Base-by-base conservation (phyloP, 2,888 invertebrate species). In the Sphinx pinastri region DNA sequence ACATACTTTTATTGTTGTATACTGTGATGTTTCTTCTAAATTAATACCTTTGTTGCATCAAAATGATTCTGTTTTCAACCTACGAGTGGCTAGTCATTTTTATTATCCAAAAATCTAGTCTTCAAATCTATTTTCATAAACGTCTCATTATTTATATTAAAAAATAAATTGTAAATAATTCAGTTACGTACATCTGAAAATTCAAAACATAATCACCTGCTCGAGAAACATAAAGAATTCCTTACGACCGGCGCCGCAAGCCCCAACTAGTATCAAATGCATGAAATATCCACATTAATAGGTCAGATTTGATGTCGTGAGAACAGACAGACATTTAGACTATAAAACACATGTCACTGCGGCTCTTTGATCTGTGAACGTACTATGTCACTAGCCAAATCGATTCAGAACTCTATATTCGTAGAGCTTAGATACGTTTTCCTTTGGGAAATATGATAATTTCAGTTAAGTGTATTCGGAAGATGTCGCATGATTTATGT, bases 401-500 rank as follows among this genome's bases (percentile, higher is more conserved):
- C 7, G 3, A 68, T 13, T 45, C 7, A 13, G 16, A 47, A 57
- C 47, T 68, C 10, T 68, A 45, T 16, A 1, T 14, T 3, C 7
- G 6, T 12, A 19, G 14, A 19, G 47, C 2, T 47, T 57, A 1
- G 55, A 47, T 68, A 3, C 5, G 7, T 57, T 68, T 57, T 57
- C 45, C 12, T 25, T 47, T 19, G 13, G 47, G 12, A 47, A 47
- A 57, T 16, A 19, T 55, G 16, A 25, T 49, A 49, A 49, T 63
- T 63, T 49, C 47, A 63, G 47, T 54, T 63, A 69, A 69, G 60
- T 69, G 54, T 69, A 60, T 69, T 59, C 60, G 69, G 38, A 69
- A 60, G 69, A 69, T 63, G 59, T 60, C 60, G 19, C 69, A 83
- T 86, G 86, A 86, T 86, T 86, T 86, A 85, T 81, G 75, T 79